These are phyloP conservation scores for Poliocrania exsul DNA, from an alignment of 2,797 vertebrate genomes.

Conservation along the genomic window DNA sequence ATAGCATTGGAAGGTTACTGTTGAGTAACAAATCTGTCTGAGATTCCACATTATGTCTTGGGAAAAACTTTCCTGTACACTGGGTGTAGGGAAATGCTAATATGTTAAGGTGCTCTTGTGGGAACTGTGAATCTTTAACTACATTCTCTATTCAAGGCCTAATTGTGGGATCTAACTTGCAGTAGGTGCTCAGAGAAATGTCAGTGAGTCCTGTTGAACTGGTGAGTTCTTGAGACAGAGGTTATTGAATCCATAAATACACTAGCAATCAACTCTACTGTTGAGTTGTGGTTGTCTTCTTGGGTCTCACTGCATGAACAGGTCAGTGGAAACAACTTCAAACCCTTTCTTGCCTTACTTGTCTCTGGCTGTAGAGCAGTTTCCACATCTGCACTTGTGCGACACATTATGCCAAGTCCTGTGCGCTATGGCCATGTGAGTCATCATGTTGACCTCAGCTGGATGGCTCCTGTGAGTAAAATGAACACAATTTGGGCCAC, in stretches of 20 bases:
- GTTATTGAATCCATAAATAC: slow-evolving; percentile 50
- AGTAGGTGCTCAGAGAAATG: slow-evolving; percentile 5
- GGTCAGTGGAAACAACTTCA: slow-evolving; percentile 4
- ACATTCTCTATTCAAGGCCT: background rate
- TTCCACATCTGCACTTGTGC: slow-evolving; percentile 67
- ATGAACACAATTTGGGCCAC: background rate
- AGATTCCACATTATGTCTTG: background rate
- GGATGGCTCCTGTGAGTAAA: slow-evolving; percentile 38
- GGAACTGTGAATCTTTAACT: background rate
- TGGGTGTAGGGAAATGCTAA: background rate
- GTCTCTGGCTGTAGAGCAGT: background rate
- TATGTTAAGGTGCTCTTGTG: background rate
- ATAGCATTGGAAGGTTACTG: background rate
- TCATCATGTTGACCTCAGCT: background rate
- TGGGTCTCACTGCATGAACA: background rate
- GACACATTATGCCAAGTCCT: slow-evolving; percentile 18
- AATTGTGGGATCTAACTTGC: background rate
- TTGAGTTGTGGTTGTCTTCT: background rate
- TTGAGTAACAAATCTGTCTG: background rate
- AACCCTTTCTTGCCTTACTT: slow-evolving; percentile 2
- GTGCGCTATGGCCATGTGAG: slow-evolving; percentile 20
- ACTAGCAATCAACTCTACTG: background rate
- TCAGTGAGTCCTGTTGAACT: background rate
- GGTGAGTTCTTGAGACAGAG: background rate
- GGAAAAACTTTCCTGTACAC: background rate